Evolutionary conservation across 2,113 vertebrate species (phyloP).

Genomic region (Orthonyx spaldingii): DNA sequence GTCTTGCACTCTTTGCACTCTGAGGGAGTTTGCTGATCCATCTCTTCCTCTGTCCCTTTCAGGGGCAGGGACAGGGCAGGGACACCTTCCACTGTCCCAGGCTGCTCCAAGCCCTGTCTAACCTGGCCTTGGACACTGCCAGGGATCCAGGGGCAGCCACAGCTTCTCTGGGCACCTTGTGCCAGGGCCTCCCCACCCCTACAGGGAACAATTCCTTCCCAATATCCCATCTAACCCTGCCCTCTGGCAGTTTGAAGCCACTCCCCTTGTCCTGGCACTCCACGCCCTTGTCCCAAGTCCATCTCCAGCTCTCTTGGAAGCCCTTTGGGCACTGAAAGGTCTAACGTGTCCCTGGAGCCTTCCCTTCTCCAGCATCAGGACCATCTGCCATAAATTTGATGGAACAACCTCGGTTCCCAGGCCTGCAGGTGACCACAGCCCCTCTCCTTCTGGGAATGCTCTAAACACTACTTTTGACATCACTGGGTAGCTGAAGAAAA

Average conservation of each 20-base stretch:
- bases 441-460: background rate
- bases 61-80: too few species aligned
- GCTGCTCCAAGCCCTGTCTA: rapidly evolving
- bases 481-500: background rate
- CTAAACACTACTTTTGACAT: background rate
- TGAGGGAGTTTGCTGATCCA: background rate
- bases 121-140: background rate
- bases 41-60: background rate
- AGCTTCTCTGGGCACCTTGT: background rate
- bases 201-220: rapidly evolving
- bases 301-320: background rate
- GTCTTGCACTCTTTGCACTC: background rate
- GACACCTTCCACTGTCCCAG: background rate
- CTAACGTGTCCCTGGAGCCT: background rate
- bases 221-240: rapidly evolving
- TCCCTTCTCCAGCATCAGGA: background rate
- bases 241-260: background rate
- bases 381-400: background rate
- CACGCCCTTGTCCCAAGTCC: background rate
- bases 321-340: background rate
- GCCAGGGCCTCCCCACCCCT: background rate
- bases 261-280: background rate
- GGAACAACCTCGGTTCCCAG: background rate
- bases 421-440: background rate
- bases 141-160: background rate